Conservation (phyloP, 2,888 invertebrate genomes). For the Campoplex capitator region DNA sequence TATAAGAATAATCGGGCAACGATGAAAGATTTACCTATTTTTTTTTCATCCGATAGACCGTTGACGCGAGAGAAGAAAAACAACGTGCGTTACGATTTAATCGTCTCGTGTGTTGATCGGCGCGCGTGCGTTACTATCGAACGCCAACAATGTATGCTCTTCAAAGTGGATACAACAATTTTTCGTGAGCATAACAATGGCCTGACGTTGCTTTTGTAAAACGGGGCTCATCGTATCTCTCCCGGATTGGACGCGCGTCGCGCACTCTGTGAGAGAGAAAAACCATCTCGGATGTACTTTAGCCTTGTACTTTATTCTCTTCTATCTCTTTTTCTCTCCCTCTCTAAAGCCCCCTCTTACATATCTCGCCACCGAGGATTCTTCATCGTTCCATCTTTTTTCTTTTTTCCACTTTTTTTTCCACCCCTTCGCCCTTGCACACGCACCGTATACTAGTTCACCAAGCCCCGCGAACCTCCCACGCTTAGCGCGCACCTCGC, state of each 20-base stretch:
- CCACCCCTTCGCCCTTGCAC: slow-evolving; percentile 49
- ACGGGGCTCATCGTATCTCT: slow-evolving; percentile 77
- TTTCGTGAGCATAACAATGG: slow-evolving; percentile 80
- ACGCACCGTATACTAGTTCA: slow-evolving; percentile 33
- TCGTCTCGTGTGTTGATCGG: slow-evolving; percentile 51
- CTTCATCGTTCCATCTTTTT: slow-evolving; percentile 5
- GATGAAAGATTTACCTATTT: not conserved
- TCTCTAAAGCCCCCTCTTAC: slow-evolving; percentile 18
- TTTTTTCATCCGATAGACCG: not conserved
- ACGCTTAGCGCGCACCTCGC: slow-evolving; percentile 64
- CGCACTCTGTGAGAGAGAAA: slow-evolving; percentile 65
- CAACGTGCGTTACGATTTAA: slow-evolving; percentile 28
- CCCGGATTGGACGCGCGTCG: slow-evolving; percentile 68
- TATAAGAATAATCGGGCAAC: not conserved
- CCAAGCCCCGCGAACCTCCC: slow-evolving; percentile 60
- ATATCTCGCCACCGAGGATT: not conserved
- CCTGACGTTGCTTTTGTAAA: slow-evolving; percentile 76
- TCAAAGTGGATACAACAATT: slow-evolving; percentile 69
- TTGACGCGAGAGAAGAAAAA: not conserved
- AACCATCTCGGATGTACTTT: slow-evolving; percentile 55
- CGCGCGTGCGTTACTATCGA: slow-evolving; percentile 75
- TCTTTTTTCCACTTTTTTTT: slow-evolving; percentile 28
- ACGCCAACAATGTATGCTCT: slow-evolving; percentile 77
- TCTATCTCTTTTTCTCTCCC: slow-evolving; percentile 31
- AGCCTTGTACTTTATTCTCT: slow-evolving; percentile 12